Evolutionary conservation across 2,888 invertebrate species (phyloP).

Genomic region (Embidobia sp.): DNA sequence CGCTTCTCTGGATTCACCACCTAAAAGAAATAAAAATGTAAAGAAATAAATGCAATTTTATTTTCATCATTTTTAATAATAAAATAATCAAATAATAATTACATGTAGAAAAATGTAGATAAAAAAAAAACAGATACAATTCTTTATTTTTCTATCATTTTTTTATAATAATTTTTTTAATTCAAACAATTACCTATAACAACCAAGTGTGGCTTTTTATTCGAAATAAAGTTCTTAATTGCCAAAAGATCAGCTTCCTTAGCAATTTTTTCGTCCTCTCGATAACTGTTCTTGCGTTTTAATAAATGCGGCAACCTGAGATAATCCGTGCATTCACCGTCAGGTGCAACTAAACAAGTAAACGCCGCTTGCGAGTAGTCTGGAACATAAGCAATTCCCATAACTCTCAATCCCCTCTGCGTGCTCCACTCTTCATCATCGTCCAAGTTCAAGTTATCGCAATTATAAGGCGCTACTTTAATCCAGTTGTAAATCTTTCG

Average conservation of each 20-base stretch:
- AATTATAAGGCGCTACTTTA: constrained; percentile 90
- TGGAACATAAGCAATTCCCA: constrained; percentile 94
- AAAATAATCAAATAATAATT: too few species aligned
- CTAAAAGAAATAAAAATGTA: too few species aligned
- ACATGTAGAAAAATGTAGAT: too few species aligned
- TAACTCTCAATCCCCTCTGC: constrained; percentile 90
- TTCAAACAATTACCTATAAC: too few species aligned
- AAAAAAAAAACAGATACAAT: too few species aligned
- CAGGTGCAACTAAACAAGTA: constrained; percentile 92
- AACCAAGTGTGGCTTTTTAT: constrained; percentile 96
- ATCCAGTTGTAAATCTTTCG: constrained; percentile 95
- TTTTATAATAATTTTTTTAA: too few species aligned
- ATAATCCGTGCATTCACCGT: constrained; percentile 96
- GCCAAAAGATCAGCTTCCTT: constrained; percentile 87
- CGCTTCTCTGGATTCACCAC: constrained; percentile 95
- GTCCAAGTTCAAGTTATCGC: constrained; percentile 86
- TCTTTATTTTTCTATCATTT: too few species aligned
- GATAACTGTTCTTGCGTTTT: constrained; percentile 89
- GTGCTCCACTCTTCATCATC: constrained; percentile 97
- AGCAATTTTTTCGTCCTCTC: constrained; percentile 86
- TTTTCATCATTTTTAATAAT: too few species aligned
- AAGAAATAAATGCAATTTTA: too few species aligned
- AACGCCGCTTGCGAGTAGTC: constrained; percentile 93
- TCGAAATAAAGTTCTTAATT: constrained; percentile 90
- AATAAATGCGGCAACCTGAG: constrained; percentile 93